Evolutionary conservation across 2,888 invertebrate species (phyloP), one percentile per base, ranked within the genome.

Genomic region (Cheilosia scutellata): DNA sequence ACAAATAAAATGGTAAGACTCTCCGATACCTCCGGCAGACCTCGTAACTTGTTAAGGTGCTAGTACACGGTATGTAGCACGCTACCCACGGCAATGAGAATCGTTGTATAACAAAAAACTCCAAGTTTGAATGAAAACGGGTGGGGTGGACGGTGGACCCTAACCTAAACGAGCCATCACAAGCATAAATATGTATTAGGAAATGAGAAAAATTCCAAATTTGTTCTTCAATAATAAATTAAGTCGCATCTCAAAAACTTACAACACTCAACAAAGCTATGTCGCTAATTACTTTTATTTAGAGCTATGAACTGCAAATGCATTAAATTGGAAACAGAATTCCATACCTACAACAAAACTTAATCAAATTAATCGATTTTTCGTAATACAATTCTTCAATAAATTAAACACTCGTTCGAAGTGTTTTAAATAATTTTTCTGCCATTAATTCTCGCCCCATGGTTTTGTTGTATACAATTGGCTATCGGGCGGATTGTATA

Each of bases 401-500:
- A 75, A 63, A 63, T 63, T 63, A 42, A 53, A 49, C n/a, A 9
- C 29, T 37, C 72, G 29, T 53, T 53, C 16, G 29, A 16, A 42
- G 42, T 25, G 47, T 57, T 20, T 37, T 37, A 4, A 62, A 62
- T 11, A 62, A 27, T 33, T 40, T 20, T 40, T n/a, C 13, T 16
- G n/a, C 60, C 66, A 76, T 66, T 68, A 58, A 76, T 68, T 60
- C 37, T 13, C 53, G 5, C 20, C 9, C 20, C 29, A n/a, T 37
- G 2, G 4, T 31, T 11, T 63, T 29, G 55, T 62, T 72, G 51
- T 55, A 20, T 20, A 37, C 49, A 62, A 72, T 66, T 58, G 65
- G 71, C 65, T 82, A 58, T 82, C 37, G 40, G 58, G 31, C 74
- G 44, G 63, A 4, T 13, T 55, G 55, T 70, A 49, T 62, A 82